Percentiles rank a stretch among this genome's conserved stretches.
phyloP scores from a whole-genome alignment of 2,888 invertebrate genomes.

The Unio delphinus region DNA sequence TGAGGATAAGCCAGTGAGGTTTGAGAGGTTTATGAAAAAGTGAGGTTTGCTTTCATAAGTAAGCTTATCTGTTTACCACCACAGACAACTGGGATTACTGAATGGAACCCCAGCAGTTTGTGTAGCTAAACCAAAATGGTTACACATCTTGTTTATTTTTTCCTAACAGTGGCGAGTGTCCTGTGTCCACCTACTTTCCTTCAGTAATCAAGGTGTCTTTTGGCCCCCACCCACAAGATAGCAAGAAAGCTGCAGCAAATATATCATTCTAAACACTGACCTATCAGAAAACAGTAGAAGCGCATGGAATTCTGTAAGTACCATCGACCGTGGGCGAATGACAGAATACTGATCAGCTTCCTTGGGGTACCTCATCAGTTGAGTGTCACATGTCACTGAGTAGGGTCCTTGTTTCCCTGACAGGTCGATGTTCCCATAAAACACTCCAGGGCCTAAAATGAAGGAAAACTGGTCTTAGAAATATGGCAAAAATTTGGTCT shows the following conservation, averaged over 20 bases:
- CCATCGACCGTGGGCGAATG: slow-evolving; percentile 79
- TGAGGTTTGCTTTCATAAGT: no score
- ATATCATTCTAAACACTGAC: slow-evolving; percentile 34
- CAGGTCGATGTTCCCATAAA: slow-evolving; percentile 81
- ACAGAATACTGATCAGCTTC: slow-evolving; percentile 52
- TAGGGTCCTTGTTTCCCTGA: slow-evolving; percentile 60
- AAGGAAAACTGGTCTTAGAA: neutral
- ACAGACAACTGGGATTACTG: no score
- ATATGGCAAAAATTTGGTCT: no score
- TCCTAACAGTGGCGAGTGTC: no score
- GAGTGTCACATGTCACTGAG: slow-evolving; percentile 61
- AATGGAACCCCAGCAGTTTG: no score
- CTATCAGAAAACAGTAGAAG: slow-evolving; percentile 87
- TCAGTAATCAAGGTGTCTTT: no score
- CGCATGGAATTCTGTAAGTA: slow-evolving; percentile 92
- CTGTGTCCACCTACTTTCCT: no score
- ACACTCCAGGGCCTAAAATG: slow-evolving; percentile 80
- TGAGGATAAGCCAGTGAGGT: no score
- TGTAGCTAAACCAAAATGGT: no score
- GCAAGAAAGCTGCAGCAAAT: neutral
- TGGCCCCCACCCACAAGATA: neutral
- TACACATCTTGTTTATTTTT: no score
- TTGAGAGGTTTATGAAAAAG: no score
- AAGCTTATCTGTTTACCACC: no score
- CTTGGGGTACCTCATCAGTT: slow-evolving; percentile 61